These are phyloP conservation scores for Cheilosia pagana DNA, from an alignment of 2,888 invertebrate species.

Conservation along the genomic window DNA sequence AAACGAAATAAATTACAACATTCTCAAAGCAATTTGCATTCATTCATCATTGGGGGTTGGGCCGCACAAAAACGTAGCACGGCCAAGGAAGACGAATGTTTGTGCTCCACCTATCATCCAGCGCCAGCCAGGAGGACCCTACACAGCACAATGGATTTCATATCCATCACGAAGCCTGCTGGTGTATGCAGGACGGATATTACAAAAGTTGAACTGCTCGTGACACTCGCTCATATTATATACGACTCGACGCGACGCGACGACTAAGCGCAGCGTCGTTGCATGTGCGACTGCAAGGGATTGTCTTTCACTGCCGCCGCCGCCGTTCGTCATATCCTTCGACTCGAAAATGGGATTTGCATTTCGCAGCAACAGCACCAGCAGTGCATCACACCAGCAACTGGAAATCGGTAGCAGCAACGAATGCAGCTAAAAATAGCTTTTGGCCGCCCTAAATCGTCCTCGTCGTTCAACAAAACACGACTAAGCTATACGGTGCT, in stretches of 20 bases:
- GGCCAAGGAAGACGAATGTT: neutral
- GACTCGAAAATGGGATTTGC: constrained; percentile 47
- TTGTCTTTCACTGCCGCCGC: constrained; percentile 53
- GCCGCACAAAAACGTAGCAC: neutral
- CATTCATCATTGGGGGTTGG: constrained; percentile 48
- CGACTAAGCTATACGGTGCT: neutral
- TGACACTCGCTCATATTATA: constrained; percentile 26
- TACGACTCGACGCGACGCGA: neutral
- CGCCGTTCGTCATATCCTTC: constrained; percentile 55
- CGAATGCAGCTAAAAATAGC: constrained; percentile 50
- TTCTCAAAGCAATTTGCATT: constrained; percentile 63
- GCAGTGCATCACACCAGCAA: too few relatives aligned
- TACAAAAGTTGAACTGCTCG: constrained; percentile 63
- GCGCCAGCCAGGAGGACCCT: neutral
- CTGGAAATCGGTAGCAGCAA: constrained; percentile 3
- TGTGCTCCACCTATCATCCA: constrained; percentile 10
- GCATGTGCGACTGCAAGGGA: constrained; percentile 35
- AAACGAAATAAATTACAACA: constrained; percentile 62
- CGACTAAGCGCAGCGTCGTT: neutral
- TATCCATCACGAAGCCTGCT: neutral
- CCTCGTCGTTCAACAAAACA: constrained; percentile 16
- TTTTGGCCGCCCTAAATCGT: constrained; percentile 31
- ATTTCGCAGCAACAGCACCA: constrained; percentile 32
- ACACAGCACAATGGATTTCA: neutral
- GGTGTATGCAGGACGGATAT: constrained; percentile 36